phyloP scores from a whole-genome alignment of 2,888 invertebrate species.

The Cerceris rybyensis region DNA sequence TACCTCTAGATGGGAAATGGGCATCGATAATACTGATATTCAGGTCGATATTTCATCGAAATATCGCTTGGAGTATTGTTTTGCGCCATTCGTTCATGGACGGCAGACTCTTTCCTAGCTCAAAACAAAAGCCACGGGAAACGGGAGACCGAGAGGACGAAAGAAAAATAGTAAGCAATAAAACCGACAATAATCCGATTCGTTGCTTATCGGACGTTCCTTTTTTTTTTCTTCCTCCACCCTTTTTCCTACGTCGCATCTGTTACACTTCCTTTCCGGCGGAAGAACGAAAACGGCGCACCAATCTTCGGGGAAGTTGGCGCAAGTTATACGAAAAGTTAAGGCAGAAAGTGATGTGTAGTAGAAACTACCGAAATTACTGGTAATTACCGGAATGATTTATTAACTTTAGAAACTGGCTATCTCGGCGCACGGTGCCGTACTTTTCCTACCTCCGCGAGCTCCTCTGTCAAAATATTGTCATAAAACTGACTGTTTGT shows the following conservation, averaged over 20 bases:
- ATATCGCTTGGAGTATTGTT: no score
- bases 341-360: conserved; percentile 43
- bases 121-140: not conserved
- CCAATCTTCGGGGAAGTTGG: conserved; percentile 56
- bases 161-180: conserved; percentile 1
- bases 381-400: conserved; percentile 66
- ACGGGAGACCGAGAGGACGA: not conserved
- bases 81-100: no score
- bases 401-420: conserved; percentile 64
- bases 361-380: conserved; percentile 62
- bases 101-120: no score
- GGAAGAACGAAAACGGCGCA: conserved; percentile 40
- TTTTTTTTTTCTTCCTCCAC: conserved; percentile 23
- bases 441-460: conserved; percentile 15
- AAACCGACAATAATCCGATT: conserved; percentile 34
- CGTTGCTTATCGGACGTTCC: conserved; percentile 31
- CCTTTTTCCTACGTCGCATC: conserved; percentile 37
- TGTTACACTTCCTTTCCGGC: conserved; percentile 38
- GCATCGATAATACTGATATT: no score
- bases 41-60: no score
- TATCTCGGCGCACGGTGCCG: conserved; percentile 46
- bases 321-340: conserved; percentile 66
- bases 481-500: conserved; percentile 30
- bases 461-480: conserved; percentile 47
- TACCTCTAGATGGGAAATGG: no score